Base-by-base conservation (phyloP, 1,140 invertebrate species). In the Ceratina australensis region DNA sequence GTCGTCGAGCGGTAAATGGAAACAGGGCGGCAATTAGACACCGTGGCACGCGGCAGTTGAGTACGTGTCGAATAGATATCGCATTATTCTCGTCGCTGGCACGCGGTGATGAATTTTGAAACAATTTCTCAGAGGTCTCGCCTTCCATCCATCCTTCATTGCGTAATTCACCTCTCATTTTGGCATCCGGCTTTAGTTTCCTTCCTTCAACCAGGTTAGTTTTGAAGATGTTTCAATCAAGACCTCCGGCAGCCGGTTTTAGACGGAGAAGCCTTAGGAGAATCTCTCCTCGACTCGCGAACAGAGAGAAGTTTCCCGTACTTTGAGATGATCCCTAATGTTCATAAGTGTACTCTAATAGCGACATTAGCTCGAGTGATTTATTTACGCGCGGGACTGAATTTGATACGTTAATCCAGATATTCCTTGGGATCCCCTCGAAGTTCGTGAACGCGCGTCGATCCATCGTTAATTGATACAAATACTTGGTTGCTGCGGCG, bases 181-280 rank as follows among this genome's bases (percentile, higher is more conserved):
- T 42, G 63, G 49, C 72, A 79, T 60, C 77, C 77, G 61, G 47
- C 54, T 50, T 49, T 67, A 74, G 71, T 74, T 73, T 60, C 77
- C 42, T 49, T 18, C 52, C 24, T 50, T 60, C 52, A 16, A 59
- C 63, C 24, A 26, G 54, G 61, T 61, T 60, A 79, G 77, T 74
- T 79, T 79, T 79, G 71, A 74, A 74, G 72, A 79, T 74, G 77
- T 74, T 74, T 79, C 77, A 79, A 79, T 79, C 72, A 74, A 74
- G 72, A 67, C n/a, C 71, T 28, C 33, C 33, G 50, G 28, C 76
- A 78, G 73, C 28, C 42, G 20, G 68, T 64, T 78, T 52, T 64
- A 22, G 24, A 33, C 2, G 68, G 22, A 33, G 68, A 42, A 64
- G 68, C n/a, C 57, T 64, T 64, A 49, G 3, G 18, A 22, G 69